Percentiles rank a stretch among this genome's conserved stretches.
Evolutionary conservation across 1,140 invertebrate species (phyloP).

Genomic region (Stegodyphus mimosarum): DNA sequence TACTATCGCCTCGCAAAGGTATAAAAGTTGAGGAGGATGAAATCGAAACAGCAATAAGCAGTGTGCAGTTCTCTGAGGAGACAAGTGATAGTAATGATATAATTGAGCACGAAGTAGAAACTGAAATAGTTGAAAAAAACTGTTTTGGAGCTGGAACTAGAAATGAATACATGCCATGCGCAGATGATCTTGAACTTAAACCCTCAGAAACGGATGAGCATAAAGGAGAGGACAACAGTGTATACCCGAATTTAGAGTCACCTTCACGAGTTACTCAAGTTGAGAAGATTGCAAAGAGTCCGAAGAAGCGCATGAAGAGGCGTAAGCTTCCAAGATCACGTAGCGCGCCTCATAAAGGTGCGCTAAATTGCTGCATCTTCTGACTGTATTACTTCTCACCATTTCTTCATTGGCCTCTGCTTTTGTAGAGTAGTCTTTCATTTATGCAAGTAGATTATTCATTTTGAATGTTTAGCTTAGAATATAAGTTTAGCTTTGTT

Average conservation of each 20-base stretch:
- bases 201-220: too few relatives aligned
- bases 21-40: conserved; percentile 51
- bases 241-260: too few relatives aligned
- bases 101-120: not conserved
- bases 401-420: conserved; percentile 52
- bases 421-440: conserved; percentile 53
- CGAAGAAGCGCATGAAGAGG: conserved; percentile 45
- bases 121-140: not conserved
- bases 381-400: conserved; percentile 45
- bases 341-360: conserved; percentile 48
- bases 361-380: conserved; percentile 19
- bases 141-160: not conserved
- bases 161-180: not conserved
- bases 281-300: not conserved
- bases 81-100: not conserved
- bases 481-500: too few relatives aligned
- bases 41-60: conserved; percentile 43
- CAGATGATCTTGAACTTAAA: too few relatives aligned
- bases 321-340: conserved; percentile 29
- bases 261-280: too few relatives aligned
- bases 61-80: conserved; percentile 24
- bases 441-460: conserved; percentile 48
- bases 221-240: too few relatives aligned
- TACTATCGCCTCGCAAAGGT: conserved; percentile 38
- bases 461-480: not conserved